Percentiles rank a stretch among this genome's conserved stretches.
phyloP scores from a whole-genome alignment of 2,113 vertebrate genomes.

The Coryphaenoides rupestris region DNA sequence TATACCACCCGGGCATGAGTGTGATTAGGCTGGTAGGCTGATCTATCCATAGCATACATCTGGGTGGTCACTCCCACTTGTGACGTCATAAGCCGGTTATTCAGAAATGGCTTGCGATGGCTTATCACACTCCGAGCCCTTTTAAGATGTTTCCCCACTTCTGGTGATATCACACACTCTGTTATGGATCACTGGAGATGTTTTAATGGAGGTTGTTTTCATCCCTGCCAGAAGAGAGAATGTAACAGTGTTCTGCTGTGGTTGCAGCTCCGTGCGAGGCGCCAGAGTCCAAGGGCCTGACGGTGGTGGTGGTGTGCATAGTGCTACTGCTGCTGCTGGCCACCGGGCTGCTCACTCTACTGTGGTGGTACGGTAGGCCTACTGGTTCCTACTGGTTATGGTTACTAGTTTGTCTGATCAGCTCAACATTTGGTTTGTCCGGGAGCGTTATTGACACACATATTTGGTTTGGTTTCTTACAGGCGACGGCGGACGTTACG shows the following conservation, averaged over 20 bases:
- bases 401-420: not conserved
- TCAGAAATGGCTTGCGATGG: too few species aligned
- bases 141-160: too few species aligned
- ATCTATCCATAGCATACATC: too few species aligned
- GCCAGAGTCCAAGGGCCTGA: constrained; percentile 28
- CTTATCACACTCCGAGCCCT: too few species aligned
- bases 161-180: too few species aligned
- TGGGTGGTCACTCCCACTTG: too few species aligned
- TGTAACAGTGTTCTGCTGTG: constrained; percentile 30
- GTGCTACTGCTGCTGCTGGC: constrained; percentile 62
- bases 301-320: constrained; percentile 51
- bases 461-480: constrained; percentile 22
- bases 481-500: constrained; percentile 47
- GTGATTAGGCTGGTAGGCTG: too few species aligned
- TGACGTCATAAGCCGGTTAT: too few species aligned
- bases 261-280: constrained; percentile 60
- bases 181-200: too few species aligned
- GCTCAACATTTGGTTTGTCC: constrained; percentile 14
- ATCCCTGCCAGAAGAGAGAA: not conserved
- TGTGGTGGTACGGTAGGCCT: constrained; percentile 70
- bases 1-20: too few species aligned
- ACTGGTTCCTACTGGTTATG: not conserved
- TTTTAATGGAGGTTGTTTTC: not conserved
- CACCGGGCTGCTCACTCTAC: constrained; percentile 49
- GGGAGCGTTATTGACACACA: constrained; percentile 22